Evolutionary conservation across 37 sponge, comb jelly and placozoan species (phyloP), one percentile per base, ranked within the genome.

Genomic region (Hormiphora californensis): DNA sequence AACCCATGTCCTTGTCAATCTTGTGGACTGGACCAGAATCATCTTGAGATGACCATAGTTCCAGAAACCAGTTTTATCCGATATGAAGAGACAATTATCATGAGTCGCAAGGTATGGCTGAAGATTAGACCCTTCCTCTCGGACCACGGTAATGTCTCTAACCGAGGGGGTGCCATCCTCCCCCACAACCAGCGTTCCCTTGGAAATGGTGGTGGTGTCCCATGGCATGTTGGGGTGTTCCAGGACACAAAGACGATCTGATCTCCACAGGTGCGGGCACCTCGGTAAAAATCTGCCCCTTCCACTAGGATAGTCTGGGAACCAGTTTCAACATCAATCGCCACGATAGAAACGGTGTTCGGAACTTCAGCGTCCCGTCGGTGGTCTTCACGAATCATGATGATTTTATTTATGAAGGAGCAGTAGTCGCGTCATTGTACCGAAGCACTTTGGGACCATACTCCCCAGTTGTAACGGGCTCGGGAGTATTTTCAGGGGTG

Each of bases 151-250:
- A 7, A 39, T 19, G 25, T 73, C 38, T 25, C 3, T 15, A 22
- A 36, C 23, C 17, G 81, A 73, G 27, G 61, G 30, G 27, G 27
- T 30, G 11, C n/a, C 43, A n/a, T n/a, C n/a, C 1, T 46, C 81
- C 32, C 43, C 81, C 23, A n/a, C 7, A 1, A n/a, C 9, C 23
- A 73, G 7, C 23, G 40, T 9, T 9, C 81, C 81, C 35, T 43
- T 21, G 25, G 46, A 27, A 4, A 73, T 19, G 7, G 40, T 33
- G 21, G 81, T 73, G 17, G 21, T 28, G 43, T 73, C 81, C 81
- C 81, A 73, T 32, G 81, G 81, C 81, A 73, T 73, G 43, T 73
- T 73, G 21, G 81, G 81, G 43, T 73, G 46, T 73, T 41, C 81
- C 81, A 73, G 8, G 49, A 17, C 1, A 73, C 81, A 73, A 73